Percentiles rank a stretch among this genome's conserved stretches.
phyloP scores from a whole-genome alignment of 2,113 vertebrate genomes.

The Callaeas wilsoni region DNA sequence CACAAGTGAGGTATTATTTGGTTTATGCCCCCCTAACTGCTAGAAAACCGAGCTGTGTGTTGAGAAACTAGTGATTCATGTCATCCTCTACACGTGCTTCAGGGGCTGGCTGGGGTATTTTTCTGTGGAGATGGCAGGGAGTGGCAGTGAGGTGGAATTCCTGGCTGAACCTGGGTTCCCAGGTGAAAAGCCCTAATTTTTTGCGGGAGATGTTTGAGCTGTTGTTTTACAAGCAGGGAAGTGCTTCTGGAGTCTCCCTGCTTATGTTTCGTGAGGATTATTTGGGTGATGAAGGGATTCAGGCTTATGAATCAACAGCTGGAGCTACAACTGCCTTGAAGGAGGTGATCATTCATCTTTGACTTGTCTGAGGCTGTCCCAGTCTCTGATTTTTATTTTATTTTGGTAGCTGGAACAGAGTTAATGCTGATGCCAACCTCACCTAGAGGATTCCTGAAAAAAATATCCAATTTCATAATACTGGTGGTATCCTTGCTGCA shows the following conservation, averaged over 20 bases:
- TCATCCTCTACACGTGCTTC: accelerated
- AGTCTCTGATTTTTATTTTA: background rate
- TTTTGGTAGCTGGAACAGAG: background rate
- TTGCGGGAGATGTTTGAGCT: background rate
- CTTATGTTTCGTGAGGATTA: background rate
- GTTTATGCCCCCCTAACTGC: background rate
- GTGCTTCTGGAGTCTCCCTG: background rate
- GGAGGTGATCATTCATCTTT: background rate
- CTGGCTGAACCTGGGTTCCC: background rate
- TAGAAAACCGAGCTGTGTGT: background rate
- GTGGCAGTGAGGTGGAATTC: background rate
- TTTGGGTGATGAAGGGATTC: background rate
- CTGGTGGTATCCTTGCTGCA: background rate
- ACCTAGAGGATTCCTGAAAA: background rate
- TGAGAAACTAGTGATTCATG: background rate
- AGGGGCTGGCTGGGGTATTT: background rate
- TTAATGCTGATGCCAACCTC: background rate
- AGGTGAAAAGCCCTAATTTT: background rate
- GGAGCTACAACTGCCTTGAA: background rate
- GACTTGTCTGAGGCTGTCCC: background rate
- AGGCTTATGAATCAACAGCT: background rate
- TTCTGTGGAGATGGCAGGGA: background rate
- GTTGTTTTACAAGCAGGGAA: background rate
- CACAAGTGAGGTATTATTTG: background rate
- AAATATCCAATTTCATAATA: accelerated